Evolutionary conservation across 2,113 vertebrate species (phyloP), one percentile per base, ranked within the genome.

Genomic region (Notiomystis cincta): DNA sequence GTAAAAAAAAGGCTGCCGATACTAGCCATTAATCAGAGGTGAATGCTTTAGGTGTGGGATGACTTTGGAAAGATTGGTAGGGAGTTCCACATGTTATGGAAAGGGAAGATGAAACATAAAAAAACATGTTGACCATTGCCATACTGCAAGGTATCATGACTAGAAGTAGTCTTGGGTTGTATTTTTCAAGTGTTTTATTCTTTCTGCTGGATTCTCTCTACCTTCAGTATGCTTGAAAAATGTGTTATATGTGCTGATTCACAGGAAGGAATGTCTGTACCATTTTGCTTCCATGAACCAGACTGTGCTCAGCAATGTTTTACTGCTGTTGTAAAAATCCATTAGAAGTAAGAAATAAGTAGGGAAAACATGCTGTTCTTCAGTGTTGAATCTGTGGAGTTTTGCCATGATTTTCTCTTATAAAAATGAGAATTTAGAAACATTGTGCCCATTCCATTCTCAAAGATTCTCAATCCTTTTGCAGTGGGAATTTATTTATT

Each of bases 71-170:
- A 67, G 50, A 38, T 45, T 10, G 13, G 10, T 28, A 40, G 25
- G 28, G 44, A 45, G 8, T 84, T 73, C 14, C 57, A 13, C 24
- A 5, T 15, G 10, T 48, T 64, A 66, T 4, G 16, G 38, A 87
- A 76, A 37, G 13, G 27, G 45, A 54, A 51, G 33, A 31, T 60
- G n/a, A 81, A 78, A 18, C 44, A 25, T 48, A 38, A 67, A 65
- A 82, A 2, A 0, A 1, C 5, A 1, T 51, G 20, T 22, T 85
- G 70, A 40, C 65, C 6, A 1, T 38, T 65, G 54, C 22, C 22
- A 13, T 48, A 24, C 13, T 88, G 35, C 42, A 64, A 51, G 27
- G 33, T 76, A 35, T 66, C 33, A 27, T 0, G 2, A 54, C 48
- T 94, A 30, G 53, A 54, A 89, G 20, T 38, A 75, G 57, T 48